A percentile compares a stretch with the other conserved stretches of the same genome.
These are phyloP conservation scores for Whitmania pigra DNA, from an alignment of 1,140 invertebrate species.

Conservation along the genomic window DNA sequence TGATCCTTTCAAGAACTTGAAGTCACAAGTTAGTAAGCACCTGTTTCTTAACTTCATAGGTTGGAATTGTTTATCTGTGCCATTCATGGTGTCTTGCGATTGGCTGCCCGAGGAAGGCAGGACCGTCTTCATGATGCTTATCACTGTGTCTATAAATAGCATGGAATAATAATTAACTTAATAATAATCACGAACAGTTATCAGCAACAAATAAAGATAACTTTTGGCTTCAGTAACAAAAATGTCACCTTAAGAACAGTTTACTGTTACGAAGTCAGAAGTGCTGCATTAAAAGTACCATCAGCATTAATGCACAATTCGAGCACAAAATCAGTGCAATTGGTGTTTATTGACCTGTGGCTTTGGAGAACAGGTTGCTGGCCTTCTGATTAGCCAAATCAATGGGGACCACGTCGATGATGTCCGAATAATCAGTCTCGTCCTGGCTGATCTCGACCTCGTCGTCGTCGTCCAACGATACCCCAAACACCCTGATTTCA, in stretches of 20 bases:
- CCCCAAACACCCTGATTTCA: constrained; percentile 63
- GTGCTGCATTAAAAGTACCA: no score
- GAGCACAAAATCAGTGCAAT: no score
- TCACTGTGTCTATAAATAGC: not conserved
- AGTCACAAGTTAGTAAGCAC: not conserved
- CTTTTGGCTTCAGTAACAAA: no score
- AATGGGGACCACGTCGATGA: not conserved
- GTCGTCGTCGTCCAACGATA: constrained; percentile 47
- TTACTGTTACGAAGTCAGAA: no score
- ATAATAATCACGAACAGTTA: no score
- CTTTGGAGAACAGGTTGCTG: constrained; percentile 10
- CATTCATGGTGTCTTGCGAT: not conserved
- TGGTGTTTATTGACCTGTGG: constrained; percentile 16
- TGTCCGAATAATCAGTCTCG: constrained; percentile 4
- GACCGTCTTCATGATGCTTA: constrained; percentile 6
- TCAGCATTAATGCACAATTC: not conserved
- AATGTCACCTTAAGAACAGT: no score
- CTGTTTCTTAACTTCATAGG: not conserved
- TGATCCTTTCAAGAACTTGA: no score
- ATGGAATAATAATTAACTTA: not conserved
- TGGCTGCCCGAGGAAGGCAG: not conserved
- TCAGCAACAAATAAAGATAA: no score
- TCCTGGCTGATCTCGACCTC: constrained; percentile 30
- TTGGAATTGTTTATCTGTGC: not conserved
- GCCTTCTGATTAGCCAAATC: not conserved